Percentiles rank a stretch among this genome's conserved stretches.
Conservation (phyloP, 1,140 invertebrate species). For the Drosophila parabipectinata region DNA sequence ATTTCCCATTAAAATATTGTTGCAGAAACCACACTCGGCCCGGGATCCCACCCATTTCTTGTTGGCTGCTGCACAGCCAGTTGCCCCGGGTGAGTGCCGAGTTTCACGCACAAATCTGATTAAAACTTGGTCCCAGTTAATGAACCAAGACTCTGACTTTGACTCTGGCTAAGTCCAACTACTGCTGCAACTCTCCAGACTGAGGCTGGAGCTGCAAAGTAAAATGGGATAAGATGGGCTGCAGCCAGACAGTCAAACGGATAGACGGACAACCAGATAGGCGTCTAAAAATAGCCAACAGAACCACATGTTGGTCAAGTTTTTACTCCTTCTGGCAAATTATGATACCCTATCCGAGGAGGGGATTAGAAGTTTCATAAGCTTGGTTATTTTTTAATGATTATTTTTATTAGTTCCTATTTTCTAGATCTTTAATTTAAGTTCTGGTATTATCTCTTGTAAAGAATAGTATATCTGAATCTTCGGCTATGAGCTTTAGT, state of each 20-base stretch:
- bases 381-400: not conserved
- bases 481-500: not conserved
- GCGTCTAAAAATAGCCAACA: conserved; percentile 67
- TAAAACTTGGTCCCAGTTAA: conserved; percentile 63
- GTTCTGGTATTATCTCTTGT: not conserved
- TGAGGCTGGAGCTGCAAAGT: conserved; percentile 1
- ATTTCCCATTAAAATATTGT: conserved; percentile 43
- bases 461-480: not conserved
- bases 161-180: conserved; percentile 40
- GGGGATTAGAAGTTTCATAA: not conserved
- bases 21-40: conserved; percentile 7
- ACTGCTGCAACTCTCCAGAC: not conserved
- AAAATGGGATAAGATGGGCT: conserved; percentile 12
- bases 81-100: conserved; percentile 39
- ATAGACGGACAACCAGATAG: conserved; percentile 41
- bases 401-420: too few species aligned
- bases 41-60: conserved; percentile 3
- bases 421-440: too few species aligned
- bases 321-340: conserved; percentile 19
- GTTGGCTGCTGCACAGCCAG: not conserved
- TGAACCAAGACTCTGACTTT: conserved; percentile 52
- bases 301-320: conserved; percentile 75
- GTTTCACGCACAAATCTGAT: conserved; percentile 78
- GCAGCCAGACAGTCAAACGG: conserved; percentile 15
- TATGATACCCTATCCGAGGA: not conserved